phyloP scores from a whole-genome alignment of 2,888 invertebrate species.

The Volucella inflata region DNA sequence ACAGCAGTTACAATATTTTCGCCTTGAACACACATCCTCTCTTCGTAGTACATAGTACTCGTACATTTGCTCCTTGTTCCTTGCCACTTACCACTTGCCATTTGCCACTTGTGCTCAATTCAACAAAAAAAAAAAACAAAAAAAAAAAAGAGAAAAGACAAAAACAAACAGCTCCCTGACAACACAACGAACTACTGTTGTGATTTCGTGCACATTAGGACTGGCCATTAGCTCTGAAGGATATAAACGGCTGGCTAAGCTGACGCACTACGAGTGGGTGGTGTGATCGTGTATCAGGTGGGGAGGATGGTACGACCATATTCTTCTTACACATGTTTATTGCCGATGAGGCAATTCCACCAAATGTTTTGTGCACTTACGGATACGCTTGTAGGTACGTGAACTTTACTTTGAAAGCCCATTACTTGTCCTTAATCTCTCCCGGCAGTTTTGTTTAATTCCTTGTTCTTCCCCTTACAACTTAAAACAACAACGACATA shows the following conservation, averaged over 20 bases:
- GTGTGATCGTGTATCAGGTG: constrained; percentile 12
- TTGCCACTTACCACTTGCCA: constrained; percentile 45
- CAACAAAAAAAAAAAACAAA: constrained; percentile 24
- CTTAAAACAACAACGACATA: not conserved
- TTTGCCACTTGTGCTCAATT: constrained; percentile 43
- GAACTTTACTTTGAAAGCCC: constrained; percentile 57
- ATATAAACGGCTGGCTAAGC: constrained; percentile 33
- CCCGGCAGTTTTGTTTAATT: constrained; percentile 29
- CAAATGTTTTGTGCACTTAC: constrained; percentile 59
- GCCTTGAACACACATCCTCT: constrained; percentile 59
- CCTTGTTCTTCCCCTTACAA: constrained; percentile 51
- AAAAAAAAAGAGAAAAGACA: not conserved
- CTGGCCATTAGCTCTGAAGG: constrained; percentile 72
- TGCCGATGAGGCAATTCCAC: constrained; percentile 66
- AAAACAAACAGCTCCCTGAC: constrained; percentile 64
- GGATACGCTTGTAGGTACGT: constrained; percentile 49
- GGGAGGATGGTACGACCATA: constrained; percentile 19
- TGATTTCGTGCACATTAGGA: constrained; percentile 73
- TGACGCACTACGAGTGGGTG: not conserved
- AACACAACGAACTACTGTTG: constrained; percentile 69
- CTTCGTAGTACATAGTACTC: too few species aligned
- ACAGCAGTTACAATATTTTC: constrained; percentile 77
- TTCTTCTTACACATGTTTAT: constrained; percentile 65
- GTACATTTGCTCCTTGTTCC: not conserved
- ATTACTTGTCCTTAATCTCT: constrained; percentile 41